phyloP scores from a whole-genome alignment of 2,797 vertebrate species.

The Brachymystax lenok region DNA sequence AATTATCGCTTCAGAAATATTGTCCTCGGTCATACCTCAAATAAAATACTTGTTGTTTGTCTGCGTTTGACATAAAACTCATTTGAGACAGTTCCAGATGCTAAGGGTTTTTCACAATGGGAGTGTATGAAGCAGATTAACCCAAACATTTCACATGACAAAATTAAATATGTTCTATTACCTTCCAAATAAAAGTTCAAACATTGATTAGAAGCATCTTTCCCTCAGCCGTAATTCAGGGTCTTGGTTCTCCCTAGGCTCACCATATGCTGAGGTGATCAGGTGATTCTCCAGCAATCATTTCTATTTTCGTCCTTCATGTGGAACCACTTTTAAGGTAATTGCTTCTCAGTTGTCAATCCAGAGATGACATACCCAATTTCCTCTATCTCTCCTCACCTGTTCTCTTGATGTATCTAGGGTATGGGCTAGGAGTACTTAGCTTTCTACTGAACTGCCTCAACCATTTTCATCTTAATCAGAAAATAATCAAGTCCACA shows the following conservation, averaged over 20 bases:
- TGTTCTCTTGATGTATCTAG: not conserved
- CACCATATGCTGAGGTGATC: constrained; percentile 30
- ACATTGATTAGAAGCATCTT: constrained; percentile 21
- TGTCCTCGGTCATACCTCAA: not conserved
- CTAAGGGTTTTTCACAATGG: not conserved
- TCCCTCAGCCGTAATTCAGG: constrained; percentile 1
- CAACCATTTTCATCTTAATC: not conserved
- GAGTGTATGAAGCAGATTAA: not conserved
- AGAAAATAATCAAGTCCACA: constrained; percentile 47
- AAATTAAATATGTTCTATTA: constrained; percentile 19
- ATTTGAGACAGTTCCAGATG: not conserved
- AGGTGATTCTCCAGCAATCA: constrained; percentile 43
- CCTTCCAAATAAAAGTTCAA: constrained; percentile 40
- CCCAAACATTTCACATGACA: constrained; percentile 1
- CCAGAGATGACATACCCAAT: constrained; percentile 4
- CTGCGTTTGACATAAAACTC: not conserved
- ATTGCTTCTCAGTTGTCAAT: constrained; percentile 49
- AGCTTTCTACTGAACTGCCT: not conserved
- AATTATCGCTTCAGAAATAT: not conserved
- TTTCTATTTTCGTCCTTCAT: constrained; percentile 44
- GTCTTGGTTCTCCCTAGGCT: constrained; percentile 27
- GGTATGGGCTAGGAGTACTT: not conserved
- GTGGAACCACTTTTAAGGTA: constrained; percentile 55
- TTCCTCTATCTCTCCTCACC: not conserved
- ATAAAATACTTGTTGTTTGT: not conserved